Evolutionary conservation across 2,113 vertebrate species (phyloP).

Genomic region (Mirounga angustirostris): DNA sequence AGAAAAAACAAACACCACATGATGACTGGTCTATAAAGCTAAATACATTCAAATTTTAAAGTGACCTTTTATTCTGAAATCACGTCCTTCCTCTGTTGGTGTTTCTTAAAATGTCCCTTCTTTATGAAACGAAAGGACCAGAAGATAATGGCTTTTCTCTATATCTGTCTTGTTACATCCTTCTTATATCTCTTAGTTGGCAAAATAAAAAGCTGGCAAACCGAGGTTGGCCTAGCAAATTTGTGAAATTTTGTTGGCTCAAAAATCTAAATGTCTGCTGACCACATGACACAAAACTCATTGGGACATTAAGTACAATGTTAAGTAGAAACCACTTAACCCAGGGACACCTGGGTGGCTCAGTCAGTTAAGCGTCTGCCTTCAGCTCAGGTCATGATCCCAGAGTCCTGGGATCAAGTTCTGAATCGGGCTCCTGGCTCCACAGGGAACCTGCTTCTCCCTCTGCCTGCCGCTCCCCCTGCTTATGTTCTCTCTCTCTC

Average conservation of each 20-base stretch:
- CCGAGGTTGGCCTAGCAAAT: not conserved
- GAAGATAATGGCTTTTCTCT: conserved; percentile 26
- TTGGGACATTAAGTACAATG: not conserved
- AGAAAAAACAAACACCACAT: not conserved
- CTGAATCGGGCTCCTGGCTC: too few species aligned
- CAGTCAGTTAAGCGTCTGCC: too few species aligned
- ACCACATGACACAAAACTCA: not conserved
- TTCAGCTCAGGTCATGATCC: too few species aligned
- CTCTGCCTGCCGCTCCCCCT: too few species aligned
- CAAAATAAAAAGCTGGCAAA: conserved; percentile 58
- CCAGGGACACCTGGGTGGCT: too few species aligned
- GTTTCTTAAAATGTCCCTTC: conserved; percentile 42
- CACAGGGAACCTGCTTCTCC: too few species aligned
- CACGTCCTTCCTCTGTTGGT: not conserved
- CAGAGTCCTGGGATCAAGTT: too few species aligned
- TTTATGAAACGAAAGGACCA: conserved; percentile 60
- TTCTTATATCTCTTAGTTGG: conserved; percentile 49
- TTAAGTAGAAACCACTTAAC: not conserved
- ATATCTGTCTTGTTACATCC: conserved; percentile 33
- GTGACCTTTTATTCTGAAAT: not conserved
- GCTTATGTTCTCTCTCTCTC: too few species aligned
- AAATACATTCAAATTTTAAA: not conserved
- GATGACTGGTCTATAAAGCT: not conserved
- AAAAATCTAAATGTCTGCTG: not conserved
- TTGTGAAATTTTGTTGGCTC: not conserved